Evolutionary conservation across 1,140 invertebrate species (phyloP).

Genomic region (Pygmarrhopalites habei): DNA sequence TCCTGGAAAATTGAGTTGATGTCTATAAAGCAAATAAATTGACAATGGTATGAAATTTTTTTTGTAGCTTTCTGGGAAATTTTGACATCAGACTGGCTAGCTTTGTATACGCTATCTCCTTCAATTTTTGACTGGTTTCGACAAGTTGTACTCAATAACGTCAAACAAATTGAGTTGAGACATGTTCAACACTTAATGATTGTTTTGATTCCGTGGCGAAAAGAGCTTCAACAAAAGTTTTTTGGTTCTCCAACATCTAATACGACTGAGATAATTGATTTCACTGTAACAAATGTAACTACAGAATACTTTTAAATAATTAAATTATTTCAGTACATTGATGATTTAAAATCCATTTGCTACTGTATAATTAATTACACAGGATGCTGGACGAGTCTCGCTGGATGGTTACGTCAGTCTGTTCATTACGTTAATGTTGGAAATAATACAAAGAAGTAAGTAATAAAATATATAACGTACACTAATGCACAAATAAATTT

Average conservation of each 20-base stretch:
- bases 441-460: constrained; percentile 27
- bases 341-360: not conserved
- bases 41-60: constrained; percentile 3
- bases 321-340: no score
- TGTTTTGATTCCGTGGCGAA: constrained; percentile 30
- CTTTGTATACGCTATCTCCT: constrained; percentile 20
- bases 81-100: constrained; percentile 30
- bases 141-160: constrained; percentile 8
- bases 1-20: no score
- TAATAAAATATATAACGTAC: no score
- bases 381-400: constrained; percentile 18
- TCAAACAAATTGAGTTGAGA: constrained; percentile 4
- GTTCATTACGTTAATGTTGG: constrained; percentile 33
- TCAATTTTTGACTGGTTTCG: constrained; percentile 32
- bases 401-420: constrained; percentile 29
- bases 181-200: constrained; percentile 15
- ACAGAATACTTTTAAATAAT: no score
- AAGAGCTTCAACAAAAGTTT: constrained; percentile 34
- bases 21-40: no score
- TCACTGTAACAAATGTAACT: constrained; percentile 17
- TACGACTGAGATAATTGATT: constrained; percentile 33
- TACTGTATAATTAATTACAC: not conserved
- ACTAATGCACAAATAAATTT: no score
- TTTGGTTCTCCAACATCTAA: constrained; percentile 25
- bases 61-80: constrained; percentile 33